Evolutionary conservation across 2,797 vertebrate species (phyloP).

Genomic region (Sebastes diploproa): DNA sequence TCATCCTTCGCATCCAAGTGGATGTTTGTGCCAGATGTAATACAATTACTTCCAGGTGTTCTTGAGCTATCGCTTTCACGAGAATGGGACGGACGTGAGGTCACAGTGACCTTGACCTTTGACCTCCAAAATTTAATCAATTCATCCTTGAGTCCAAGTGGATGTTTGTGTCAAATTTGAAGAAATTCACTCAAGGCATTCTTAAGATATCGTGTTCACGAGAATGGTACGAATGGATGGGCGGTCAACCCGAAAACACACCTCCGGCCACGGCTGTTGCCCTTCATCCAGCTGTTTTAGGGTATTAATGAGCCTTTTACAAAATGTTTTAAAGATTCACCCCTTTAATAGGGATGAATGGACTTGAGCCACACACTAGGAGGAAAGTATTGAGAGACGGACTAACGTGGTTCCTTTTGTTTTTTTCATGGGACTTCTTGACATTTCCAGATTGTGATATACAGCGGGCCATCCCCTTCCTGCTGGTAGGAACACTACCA

Average conservation of each 20-base stretch:
- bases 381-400: background rate
- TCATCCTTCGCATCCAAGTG: background rate
- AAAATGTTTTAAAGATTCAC: background rate
- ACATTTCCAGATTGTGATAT: constrained; percentile 14
- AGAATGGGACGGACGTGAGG: background rate
- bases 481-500: constrained; percentile 11
- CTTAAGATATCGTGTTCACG: background rate
- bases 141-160: background rate
- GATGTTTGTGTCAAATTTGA: background rate
- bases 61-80: background rate
- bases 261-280: background rate
- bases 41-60: background rate
- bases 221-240: background rate
- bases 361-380: background rate
- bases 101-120: background rate
- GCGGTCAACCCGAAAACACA: accelerated
- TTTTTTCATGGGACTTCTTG: background rate
- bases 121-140: background rate
- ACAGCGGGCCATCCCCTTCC: constrained; percentile 2
- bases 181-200: background rate
- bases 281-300: background rate
- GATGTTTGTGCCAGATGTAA: background rate
- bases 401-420: background rate
- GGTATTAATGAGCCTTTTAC: background rate
- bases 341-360: background rate